Percentiles rank a stretch among this genome's conserved stretches.
Evolutionary conservation across 2,797 vertebrate genomes (phyloP).

Genomic region (Benthosema pterotum): DNA sequence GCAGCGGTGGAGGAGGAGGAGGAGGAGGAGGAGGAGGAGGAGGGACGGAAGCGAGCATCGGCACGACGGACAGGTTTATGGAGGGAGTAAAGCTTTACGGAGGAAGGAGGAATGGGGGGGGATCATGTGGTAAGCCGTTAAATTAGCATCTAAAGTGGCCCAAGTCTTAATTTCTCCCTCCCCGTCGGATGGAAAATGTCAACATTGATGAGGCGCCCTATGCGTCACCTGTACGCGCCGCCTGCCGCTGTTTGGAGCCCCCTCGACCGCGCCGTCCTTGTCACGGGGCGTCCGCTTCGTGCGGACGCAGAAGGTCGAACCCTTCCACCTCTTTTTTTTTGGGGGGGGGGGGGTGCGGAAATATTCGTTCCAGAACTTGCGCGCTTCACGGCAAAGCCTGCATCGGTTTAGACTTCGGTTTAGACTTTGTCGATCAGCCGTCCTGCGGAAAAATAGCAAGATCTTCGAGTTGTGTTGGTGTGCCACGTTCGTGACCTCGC

Average conservation of each 20-base stretch:
- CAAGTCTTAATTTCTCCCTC: slow-evolving; percentile 60
- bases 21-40: too few relatives aligned
- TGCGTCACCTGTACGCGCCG: slow-evolving; percentile 26
- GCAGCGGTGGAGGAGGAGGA: too few relatives aligned
- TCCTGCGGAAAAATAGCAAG: too few relatives aligned
- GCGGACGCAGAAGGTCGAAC: slow-evolving; percentile 4
- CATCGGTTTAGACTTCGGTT: too few relatives aligned
- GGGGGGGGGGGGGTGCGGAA: too few relatives aligned
- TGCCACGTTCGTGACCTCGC: too few relatives aligned
- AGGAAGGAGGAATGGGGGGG: slow-evolving; percentile 55
- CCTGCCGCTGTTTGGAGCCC: slow-evolving; percentile 23
- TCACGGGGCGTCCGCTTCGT: slow-evolving; percentile 38
- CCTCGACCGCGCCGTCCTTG: too few relatives aligned
- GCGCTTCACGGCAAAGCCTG: too few relatives aligned
- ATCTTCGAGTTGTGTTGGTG: too few relatives aligned
- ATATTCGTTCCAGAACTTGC: too few relatives aligned
- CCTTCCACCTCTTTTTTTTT: slow-evolving; percentile 11
- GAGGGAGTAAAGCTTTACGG: slow-evolving; percentile 52
- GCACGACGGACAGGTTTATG: slow-evolving; percentile 65
- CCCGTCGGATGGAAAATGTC: slow-evolving; percentile 58
- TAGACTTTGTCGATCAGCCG: too few relatives aligned
- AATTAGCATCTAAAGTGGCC: slow-evolving; percentile 71
- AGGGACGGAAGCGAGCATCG: too few relatives aligned
- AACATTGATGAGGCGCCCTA: slow-evolving; percentile 44
- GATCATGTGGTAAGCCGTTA: slow-evolving; percentile 61